Conservation (phyloP, 1,140 invertebrate species). For the Lutraria rhynchaena region DNA sequence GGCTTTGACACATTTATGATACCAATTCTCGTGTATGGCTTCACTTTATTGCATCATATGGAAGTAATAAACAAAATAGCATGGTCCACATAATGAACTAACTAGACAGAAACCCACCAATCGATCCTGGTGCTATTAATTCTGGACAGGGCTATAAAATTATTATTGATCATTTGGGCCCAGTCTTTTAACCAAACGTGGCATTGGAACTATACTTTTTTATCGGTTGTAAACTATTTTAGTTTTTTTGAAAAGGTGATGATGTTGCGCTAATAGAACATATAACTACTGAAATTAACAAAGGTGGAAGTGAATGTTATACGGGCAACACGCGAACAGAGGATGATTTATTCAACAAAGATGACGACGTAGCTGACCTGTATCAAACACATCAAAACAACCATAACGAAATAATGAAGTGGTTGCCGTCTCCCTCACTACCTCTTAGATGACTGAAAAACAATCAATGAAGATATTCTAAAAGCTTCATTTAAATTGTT, state of each 20-base stretch:
- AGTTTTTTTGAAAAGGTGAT: slow-evolving; percentile 26
- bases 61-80: slow-evolving; percentile 53
- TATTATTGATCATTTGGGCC: slow-evolving; percentile 49
- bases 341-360: no score
- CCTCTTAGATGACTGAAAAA: no score
- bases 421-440: no score
- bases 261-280: not conserved
- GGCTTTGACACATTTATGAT: slow-evolving; percentile 34
- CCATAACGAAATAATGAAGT: no score
- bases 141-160: slow-evolving; percentile 43
- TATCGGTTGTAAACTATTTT: slow-evolving; percentile 14
- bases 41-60: slow-evolving; percentile 46
- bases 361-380: no score
- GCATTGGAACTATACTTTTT: slow-evolving; percentile 19
- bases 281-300: no score
- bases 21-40: slow-evolving; percentile 31
- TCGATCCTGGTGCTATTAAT: slow-evolving; percentile 42
- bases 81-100: slow-evolving; percentile 40
- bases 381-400: no score
- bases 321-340: no score
- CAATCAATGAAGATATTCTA: no score
- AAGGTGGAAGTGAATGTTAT: no score
- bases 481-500: no score
- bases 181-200: slow-evolving; percentile 5
- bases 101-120: slow-evolving; percentile 18